These are phyloP conservation scores for Pituophis catenifer DNA, from an alignment of 2,113 vertebrate species.

Conservation along the genomic window DNA sequence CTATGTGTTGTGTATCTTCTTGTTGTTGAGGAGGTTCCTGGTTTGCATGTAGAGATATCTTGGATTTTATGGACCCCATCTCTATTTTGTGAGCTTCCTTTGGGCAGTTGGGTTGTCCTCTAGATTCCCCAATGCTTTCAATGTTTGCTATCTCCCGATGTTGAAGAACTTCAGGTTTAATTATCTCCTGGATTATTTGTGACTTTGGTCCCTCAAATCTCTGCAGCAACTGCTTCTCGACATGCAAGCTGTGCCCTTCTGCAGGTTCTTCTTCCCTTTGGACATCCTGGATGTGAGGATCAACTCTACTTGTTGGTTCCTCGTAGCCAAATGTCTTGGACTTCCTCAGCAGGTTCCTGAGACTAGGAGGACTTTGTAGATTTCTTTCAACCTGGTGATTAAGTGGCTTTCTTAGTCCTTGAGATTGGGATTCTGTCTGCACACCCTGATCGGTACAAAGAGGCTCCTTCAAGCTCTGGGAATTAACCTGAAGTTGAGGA, in stretches of 20 bases:
- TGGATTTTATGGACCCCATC: no score
- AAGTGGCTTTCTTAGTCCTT: background rate
- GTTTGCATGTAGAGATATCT: background rate
- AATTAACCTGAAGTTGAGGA: background rate
- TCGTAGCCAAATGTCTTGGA: background rate
- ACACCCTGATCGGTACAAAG: accelerated
- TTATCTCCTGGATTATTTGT: background rate
- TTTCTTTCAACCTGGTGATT: background rate
- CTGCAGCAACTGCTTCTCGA: background rate
- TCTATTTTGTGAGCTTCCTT: background rate
- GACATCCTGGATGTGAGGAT: background rate
- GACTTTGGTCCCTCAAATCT: background rate
- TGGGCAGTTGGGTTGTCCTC: background rate
- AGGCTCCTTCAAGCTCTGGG: background rate
- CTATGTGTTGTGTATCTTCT: accelerated
- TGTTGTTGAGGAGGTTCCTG: background rate
- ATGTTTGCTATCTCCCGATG: background rate
- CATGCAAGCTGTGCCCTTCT: no score
- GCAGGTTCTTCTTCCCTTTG: background rate
- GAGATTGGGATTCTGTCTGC: background rate
- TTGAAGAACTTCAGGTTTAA: background rate
- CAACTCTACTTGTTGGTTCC: background rate
- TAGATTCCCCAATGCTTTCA: background rate
- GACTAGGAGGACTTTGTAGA: background rate
- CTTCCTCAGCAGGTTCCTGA: background rate